These are phyloP conservation scores for Drosophila insularis DNA, from an alignment of 1,140 invertebrate genomes.

Conservation along the genomic window DNA sequence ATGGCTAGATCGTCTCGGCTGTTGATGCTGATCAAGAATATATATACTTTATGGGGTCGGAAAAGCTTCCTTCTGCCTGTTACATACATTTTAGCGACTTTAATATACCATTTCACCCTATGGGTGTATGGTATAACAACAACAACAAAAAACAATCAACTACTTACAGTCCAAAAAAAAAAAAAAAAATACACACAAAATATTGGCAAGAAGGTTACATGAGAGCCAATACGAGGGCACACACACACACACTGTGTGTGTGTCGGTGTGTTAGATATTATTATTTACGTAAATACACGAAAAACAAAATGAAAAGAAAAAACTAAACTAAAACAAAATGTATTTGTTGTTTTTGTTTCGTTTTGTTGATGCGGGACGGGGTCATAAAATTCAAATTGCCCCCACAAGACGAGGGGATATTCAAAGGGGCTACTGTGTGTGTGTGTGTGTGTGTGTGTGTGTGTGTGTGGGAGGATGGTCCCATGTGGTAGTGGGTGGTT, in stretches of 20 bases:
- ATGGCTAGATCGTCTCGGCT: too few relatives aligned
- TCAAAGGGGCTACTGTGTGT: background rate
- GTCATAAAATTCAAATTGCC: slow-evolving; percentile 3
- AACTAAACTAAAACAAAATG: slow-evolving; percentile 2
- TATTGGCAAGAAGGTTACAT: slow-evolving; percentile 67
- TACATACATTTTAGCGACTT: too few relatives aligned
- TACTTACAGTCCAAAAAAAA: background rate
- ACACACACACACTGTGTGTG: background rate
- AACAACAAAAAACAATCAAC: background rate
- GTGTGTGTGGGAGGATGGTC: too few relatives aligned
- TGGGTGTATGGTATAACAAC: too few relatives aligned
- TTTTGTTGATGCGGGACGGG: background rate
- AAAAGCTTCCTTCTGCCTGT: too few relatives aligned
- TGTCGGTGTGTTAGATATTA: background rate
- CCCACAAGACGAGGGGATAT: background rate
- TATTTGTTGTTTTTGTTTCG: background rate
- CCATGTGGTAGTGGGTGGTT: background rate
- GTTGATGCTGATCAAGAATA: too few relatives aligned
- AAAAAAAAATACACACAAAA: background rate
- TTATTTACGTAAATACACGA: background rate
- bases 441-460: background rate
- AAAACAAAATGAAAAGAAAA: background rate
- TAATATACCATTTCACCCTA: too few relatives aligned
- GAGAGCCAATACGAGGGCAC: slow-evolving; percentile 6
- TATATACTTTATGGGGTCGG: too few relatives aligned